Conservation (phyloP, 2,888 invertebrate genomes). For the Cylloceria caligata region DNA sequence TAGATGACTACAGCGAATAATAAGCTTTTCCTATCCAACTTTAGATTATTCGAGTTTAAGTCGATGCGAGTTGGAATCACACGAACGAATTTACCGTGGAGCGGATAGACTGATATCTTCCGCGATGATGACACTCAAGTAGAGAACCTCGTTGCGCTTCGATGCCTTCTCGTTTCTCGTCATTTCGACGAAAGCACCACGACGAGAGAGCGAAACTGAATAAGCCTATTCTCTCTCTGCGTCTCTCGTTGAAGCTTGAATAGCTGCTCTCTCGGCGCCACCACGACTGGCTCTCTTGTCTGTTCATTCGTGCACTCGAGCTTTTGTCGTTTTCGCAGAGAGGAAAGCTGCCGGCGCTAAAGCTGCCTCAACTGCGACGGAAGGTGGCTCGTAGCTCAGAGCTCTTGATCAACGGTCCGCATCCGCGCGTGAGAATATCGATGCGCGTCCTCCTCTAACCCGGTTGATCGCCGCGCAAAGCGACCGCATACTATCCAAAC, state of each 20-base stretch:
- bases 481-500: constrained; percentile 35
- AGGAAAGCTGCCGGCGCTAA: constrained; percentile 32
- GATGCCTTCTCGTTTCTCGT: constrained; percentile 56
- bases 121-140: constrained; percentile 31
- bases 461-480: constrained; percentile 47
- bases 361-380: constrained; percentile 31
- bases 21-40: background rate
- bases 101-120: constrained; percentile 27
- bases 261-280: constrained; percentile 45
- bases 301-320: constrained; percentile 34
- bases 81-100: constrained; percentile 21
- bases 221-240: constrained; percentile 36
- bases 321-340: constrained; percentile 51
- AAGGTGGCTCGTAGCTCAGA: constrained; percentile 36
- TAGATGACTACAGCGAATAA: constrained; percentile 2
- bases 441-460: constrained; percentile 56
- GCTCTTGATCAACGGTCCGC: constrained; percentile 47
- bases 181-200: constrained; percentile 39
- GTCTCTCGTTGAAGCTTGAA: constrained; percentile 44
- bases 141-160: constrained; percentile 49
- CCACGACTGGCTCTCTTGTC: constrained; percentile 41
- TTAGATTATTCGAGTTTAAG: constrained; percentile 16
- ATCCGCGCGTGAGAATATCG: constrained; percentile 44
- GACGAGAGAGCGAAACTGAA: constrained; percentile 48
- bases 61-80: constrained; percentile 4